These are phyloP conservation scores for Zaprionus gabonicus DNA, from an alignment of 1,140 invertebrate species.

Conservation along the genomic window DNA sequence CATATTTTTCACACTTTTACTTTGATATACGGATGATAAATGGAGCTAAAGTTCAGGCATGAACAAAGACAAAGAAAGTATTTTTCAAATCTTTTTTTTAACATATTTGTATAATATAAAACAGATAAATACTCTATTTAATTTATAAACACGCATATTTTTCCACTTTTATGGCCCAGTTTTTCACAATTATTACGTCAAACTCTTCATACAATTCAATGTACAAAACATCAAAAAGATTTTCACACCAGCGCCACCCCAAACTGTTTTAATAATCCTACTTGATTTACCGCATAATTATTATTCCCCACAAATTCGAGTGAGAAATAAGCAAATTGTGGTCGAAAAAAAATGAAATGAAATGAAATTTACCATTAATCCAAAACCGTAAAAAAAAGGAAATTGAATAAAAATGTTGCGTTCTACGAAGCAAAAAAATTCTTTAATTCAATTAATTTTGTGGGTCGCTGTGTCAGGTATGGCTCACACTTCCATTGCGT, in stretches of 20 bases:
- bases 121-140: too few species aligned
- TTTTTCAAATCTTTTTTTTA: too few species aligned
- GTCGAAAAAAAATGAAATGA: conserved; percentile 26
- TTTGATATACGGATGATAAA: too few species aligned
- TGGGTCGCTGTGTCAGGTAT: conserved; percentile 66
- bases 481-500: neutral
- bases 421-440: conserved; percentile 49
- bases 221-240: neutral
- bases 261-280: neutral
- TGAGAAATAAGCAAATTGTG: conserved; percentile 25
- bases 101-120: too few species aligned
- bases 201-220: neutral
- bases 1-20: too few species aligned
- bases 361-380: conserved; percentile 40
- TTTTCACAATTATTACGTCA: neutral
- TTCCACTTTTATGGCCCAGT: too few species aligned
- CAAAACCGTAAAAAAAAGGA: conserved; percentile 35
- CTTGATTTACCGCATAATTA: conserved; percentile 24
- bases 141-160: too few species aligned
- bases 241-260: neutral
- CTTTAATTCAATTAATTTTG: conserved; percentile 77
- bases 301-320: conserved; percentile 8
- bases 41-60: too few species aligned
- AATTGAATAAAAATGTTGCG: conserved; percentile 20
- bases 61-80: too few species aligned